phyloP scores from a whole-genome alignment of 2,888 invertebrate species.

The Sinhomidia bicolor region DNA sequence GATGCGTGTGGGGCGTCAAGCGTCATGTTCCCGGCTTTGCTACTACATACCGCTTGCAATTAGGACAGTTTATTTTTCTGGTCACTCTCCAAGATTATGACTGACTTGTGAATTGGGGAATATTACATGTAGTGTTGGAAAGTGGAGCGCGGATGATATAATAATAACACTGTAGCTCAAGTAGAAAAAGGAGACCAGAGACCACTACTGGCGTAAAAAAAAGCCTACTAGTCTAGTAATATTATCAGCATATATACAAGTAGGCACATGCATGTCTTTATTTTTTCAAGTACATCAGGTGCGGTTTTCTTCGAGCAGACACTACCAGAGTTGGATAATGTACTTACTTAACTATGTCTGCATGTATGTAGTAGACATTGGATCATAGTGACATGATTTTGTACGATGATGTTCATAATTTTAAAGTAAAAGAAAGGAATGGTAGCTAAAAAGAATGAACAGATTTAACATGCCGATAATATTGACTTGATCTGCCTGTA shows the following conservation, averaged over 20 bases:
- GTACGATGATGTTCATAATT: not conserved
- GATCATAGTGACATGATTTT: not conserved
- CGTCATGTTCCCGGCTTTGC: constrained; percentile 2
- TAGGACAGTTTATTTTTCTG: constrained; percentile 71
- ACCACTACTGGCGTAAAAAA: not conserved
- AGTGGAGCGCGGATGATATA: constrained; percentile 26
- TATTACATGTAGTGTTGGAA: not conserved
- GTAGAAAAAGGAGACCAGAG: not conserved
- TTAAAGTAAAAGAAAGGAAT: not conserved
- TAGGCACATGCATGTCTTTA: not conserved
- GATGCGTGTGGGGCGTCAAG: constrained; percentile 23
- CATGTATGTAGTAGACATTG: not conserved
- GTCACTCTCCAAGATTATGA: constrained; percentile 70
- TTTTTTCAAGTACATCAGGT: constrained; percentile 17
- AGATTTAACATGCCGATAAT: constrained; percentile 14
- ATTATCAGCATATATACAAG: not conserved
- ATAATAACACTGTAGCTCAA: not conserved
- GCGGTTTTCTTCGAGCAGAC: not conserved
- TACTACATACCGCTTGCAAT: constrained; percentile 55
- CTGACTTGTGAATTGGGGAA: constrained; percentile 32
- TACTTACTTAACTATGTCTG: no score
- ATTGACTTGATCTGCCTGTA: not conserved
- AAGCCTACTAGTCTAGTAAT: not conserved
- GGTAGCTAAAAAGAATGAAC: not conserved
- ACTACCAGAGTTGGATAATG: not conserved